Evolutionary conservation across 2,888 invertebrate species (phyloP).

Genomic region (Acrocyrtus sp.): DNA sequence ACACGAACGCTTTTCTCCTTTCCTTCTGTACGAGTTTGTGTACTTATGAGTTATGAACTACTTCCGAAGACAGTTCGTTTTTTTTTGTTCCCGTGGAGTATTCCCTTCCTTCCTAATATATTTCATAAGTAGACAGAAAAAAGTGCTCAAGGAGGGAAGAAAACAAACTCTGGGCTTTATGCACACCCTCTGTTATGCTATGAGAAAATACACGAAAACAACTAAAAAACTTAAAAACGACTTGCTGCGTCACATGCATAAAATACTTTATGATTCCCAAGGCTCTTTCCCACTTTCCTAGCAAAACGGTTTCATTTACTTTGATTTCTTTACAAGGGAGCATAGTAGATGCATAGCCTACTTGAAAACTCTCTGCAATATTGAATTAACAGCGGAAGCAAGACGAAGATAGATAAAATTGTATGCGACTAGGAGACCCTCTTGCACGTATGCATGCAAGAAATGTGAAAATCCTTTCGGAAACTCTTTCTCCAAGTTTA

Average conservation of each 20-base stretch:
- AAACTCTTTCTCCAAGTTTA: no score
- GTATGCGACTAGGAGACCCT: no score
- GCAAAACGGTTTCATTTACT: conserved; percentile 38
- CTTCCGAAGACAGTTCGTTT: conserved; percentile 15
- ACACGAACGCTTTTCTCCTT: conserved; percentile 12
- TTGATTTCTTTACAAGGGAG: no score
- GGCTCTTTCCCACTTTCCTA: conserved; percentile 20
- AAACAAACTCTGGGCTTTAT: conserved; percentile 6
- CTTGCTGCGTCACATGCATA: conserved; percentile 30
- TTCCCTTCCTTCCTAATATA: conserved; percentile 15
- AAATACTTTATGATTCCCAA: conserved; percentile 41
- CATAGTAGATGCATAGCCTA: no score
- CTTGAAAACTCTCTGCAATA: no score
- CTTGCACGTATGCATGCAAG: no score
- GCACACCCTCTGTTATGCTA: not conserved
- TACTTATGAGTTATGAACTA: conserved; percentile 43
- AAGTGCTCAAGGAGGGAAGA: conserved; percentile 14
- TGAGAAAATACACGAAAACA: not conserved
- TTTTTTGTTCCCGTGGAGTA: conserved; percentile 26
- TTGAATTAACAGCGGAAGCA: no score
- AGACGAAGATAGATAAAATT: no score
- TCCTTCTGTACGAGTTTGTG: conserved; percentile 3
- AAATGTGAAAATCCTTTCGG: no score
- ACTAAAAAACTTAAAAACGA: not conserved
- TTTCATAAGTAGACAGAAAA: not conserved